Evolutionary conservation across 2,113 vertebrate genomes (phyloP).

Genomic region (Pseudopodoces humilis): DNA sequence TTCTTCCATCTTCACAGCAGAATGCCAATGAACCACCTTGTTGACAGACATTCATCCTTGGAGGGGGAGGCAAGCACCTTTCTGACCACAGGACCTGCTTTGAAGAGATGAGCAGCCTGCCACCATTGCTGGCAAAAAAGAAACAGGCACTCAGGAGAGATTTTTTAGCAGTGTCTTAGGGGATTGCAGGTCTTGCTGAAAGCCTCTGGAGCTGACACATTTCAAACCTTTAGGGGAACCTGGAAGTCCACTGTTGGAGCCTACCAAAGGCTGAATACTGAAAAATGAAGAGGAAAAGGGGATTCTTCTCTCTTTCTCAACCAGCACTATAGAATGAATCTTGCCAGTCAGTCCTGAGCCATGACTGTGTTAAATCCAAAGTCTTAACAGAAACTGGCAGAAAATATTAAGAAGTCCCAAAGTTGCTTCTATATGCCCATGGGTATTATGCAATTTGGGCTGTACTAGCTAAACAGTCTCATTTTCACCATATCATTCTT

Average conservation of each 20-base stretch:
- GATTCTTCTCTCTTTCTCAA: not conserved
- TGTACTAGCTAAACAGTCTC: not conserved
- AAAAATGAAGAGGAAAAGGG: not conserved
- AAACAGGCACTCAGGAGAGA: not conserved
- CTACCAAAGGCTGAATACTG: not conserved
- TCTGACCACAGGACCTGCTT: not conserved
- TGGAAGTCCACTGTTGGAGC: not conserved
- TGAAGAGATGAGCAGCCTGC: not conserved
- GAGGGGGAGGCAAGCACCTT: not conserved
- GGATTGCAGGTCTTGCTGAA: not conserved
- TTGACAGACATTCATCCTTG: slow-evolving; percentile 9
- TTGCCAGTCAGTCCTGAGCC: not conserved
- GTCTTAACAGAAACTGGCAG: not conserved
- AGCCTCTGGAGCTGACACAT: not conserved
- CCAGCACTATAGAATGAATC: not conserved
- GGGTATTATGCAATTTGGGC: not conserved
- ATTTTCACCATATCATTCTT: not conserved
- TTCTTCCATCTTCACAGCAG: slow-evolving; percentile 16
- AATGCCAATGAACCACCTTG: slow-evolving; percentile 27
- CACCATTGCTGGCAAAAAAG: not conserved
- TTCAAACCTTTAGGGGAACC: not conserved
- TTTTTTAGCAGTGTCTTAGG: not conserved
- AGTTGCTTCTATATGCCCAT: not conserved
- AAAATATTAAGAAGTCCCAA: not conserved
- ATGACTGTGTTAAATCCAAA: not conserved